These are phyloP conservation scores for Riparia riparia DNA, from an alignment of 2,113 vertebrate species.

Conservation along the genomic window DNA sequence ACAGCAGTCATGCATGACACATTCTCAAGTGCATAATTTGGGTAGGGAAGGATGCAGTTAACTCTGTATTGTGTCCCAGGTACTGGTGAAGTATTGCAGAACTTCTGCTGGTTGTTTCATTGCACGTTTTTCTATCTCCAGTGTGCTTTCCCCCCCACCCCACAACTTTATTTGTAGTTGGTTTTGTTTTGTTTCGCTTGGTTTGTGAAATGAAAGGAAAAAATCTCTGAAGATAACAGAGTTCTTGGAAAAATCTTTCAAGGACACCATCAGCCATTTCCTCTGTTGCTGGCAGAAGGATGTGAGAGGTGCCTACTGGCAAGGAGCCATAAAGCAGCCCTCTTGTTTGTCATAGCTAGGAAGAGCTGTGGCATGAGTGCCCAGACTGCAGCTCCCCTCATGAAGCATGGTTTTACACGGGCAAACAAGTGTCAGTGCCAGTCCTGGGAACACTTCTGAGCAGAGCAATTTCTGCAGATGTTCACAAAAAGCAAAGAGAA, in stretches of 20 bases:
- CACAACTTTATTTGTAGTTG: background rate
- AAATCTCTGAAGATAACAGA: background rate
- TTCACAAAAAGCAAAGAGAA: background rate
- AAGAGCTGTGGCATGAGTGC: background rate
- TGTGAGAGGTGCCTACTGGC: background rate
- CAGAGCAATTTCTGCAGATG: background rate
- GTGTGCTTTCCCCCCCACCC: accelerated
- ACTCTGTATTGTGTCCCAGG: background rate
- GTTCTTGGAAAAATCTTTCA: background rate
- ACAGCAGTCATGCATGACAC: accelerated
- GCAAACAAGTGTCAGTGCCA: background rate
- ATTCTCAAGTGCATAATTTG: background rate
- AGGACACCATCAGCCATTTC: accelerated
- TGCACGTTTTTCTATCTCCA: background rate
- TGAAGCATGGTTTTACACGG: background rate
- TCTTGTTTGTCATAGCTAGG: background rate
- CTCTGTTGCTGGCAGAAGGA: background rate
- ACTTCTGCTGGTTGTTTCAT: background rate
- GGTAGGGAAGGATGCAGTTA: background rate
- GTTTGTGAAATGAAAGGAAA: background rate
- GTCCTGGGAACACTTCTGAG: background rate
- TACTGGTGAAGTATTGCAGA: background rate
- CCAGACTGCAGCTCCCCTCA: background rate
- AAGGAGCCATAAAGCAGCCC: background rate
- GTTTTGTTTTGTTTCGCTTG: background rate